Evolutionary conservation across 1,140 invertebrate genomes (phyloP).

Genomic region (Trichonephila clavata): DNA sequence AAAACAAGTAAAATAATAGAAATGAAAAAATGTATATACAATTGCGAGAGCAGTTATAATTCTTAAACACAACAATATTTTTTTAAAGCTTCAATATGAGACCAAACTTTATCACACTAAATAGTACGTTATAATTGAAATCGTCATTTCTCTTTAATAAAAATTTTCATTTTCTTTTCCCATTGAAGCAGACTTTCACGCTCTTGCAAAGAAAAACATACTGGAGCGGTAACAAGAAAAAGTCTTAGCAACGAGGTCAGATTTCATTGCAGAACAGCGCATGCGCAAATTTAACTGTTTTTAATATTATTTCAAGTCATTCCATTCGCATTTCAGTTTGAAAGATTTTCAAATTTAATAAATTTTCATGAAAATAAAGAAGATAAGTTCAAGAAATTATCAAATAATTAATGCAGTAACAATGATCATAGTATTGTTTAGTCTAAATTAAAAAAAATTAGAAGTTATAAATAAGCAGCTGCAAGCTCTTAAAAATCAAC

Average conservation of each 20-base stretch:
- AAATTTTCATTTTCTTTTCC: not conserved
- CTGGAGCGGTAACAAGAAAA: not conserved
- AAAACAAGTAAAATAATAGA: constrained; percentile 16
- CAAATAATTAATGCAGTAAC: too few species aligned
- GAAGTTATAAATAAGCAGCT: too few species aligned
- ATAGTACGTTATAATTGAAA: too few species aligned
- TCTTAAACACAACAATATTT: not conserved
- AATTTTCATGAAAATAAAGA: too few species aligned
- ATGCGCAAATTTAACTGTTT: not conserved
- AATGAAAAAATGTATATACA: not conserved
- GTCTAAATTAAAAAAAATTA: too few species aligned
- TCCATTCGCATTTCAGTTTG: too few species aligned
- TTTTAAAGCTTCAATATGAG: not conserved
- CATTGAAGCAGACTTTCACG: not conserved
- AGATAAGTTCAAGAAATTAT: too few species aligned
- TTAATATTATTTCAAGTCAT: not conserved
- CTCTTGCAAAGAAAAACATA: not conserved
- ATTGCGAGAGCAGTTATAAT: not conserved
- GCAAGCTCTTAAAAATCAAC: too few species aligned
- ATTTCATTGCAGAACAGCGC: not conserved
- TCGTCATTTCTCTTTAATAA: too few species aligned
- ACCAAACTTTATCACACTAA: too few species aligned
- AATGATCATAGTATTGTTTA: too few species aligned
- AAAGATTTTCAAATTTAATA: too few species aligned
- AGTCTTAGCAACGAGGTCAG: not conserved